A percentile compares a stretch with the other conserved stretches of the same genome.
These are phyloP conservation scores for Microdon myrmicae DNA, from an alignment of 2,888 invertebrate genomes.

Conservation along the genomic window DNA sequence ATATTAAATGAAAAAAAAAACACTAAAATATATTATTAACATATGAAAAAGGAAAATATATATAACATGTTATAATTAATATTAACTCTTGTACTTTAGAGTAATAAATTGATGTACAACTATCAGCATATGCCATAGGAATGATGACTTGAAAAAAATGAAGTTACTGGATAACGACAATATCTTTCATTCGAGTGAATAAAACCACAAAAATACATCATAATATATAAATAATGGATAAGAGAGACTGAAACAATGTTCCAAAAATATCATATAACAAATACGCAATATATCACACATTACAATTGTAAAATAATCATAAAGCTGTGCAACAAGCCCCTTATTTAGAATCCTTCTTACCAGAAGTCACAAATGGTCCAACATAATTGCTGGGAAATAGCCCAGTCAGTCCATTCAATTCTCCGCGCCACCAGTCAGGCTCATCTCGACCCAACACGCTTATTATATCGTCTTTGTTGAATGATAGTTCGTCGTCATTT, in stretches of 20 bases:
- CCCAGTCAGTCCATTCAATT: slow-evolving; percentile 87
- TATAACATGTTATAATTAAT: slow-evolving; percentile 24
- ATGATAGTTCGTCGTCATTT: slow-evolving; percentile 93
- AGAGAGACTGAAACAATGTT: slow-evolving; percentile 27
- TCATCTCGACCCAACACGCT: slow-evolving; percentile 90
- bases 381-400: slow-evolving; percentile 98
- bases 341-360: slow-evolving; percentile 65
- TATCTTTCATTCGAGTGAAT: neutral
- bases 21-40: slow-evolving; percentile 10
- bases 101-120: too few relatives aligned
- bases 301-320: slow-evolving; percentile 14
- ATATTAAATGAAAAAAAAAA: slow-evolving; percentile 32
- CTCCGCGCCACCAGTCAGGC: slow-evolving; percentile 98
- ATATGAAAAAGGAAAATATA: too few relatives aligned
- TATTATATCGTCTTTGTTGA: slow-evolving; percentile 91
- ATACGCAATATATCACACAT: slow-evolving; percentile 45
- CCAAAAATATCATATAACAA: slow-evolving; percentile 28
- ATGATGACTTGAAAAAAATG: too few relatives aligned
- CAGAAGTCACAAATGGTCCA: slow-evolving; percentile 71
- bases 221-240: slow-evolving; percentile 13
- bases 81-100: too few relatives aligned
- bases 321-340: slow-evolving; percentile 20
- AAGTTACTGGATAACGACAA: slow-evolving; percentile 9
- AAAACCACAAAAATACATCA: slow-evolving; percentile 25
- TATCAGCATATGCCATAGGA: too few relatives aligned